phyloP scores from a whole-genome alignment of 2,888 invertebrate genomes.

The Leucophenga maculata region DNA sequence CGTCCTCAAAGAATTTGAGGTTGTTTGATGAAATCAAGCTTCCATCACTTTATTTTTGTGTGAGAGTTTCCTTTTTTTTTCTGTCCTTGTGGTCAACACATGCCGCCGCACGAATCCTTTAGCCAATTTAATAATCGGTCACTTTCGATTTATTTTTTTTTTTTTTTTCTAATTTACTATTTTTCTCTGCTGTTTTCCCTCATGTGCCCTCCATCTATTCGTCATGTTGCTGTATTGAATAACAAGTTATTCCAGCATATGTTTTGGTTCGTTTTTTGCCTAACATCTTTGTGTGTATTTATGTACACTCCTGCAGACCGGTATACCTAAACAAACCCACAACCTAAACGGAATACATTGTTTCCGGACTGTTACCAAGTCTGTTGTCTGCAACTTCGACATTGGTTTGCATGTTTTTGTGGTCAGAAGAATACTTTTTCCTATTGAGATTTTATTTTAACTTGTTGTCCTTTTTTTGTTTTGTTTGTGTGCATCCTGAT shows the following conservation, averaged over 20 bases:
- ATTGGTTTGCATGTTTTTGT: background rate
- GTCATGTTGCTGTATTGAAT: constrained; percentile 50
- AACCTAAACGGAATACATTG: constrained; percentile 2
- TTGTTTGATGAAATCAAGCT: background rate
- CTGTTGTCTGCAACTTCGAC: background rate
- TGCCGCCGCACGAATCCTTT: constrained; percentile 52
- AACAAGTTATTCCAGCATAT: constrained; percentile 62
- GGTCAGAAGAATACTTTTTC: background rate
- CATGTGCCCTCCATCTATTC: background rate
- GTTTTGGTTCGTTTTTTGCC: constrained; percentile 40
- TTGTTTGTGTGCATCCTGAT: background rate
- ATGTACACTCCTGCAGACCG: constrained; percentile 24
- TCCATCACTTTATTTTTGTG: constrained; percentile 62
- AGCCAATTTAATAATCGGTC: constrained; percentile 60
- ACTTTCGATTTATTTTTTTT: constrained; percentile 33
- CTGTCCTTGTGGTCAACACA: background rate
- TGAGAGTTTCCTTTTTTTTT: constrained; percentile 33
- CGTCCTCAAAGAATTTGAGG: constrained; percentile 53
- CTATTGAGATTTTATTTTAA: background rate
- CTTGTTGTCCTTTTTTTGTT: constrained; percentile 6
- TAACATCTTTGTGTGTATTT: background rate
- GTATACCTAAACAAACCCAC: constrained; percentile 1
- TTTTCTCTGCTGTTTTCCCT: constrained; percentile 51
- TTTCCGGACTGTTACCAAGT: constrained; percentile 5
- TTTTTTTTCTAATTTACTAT: constrained; percentile 54